Evolutionary conservation across 2,113 vertebrate species (phyloP), one percentile per base, ranked within the genome.

Genomic region (Oncorhynchus masou): DNA sequence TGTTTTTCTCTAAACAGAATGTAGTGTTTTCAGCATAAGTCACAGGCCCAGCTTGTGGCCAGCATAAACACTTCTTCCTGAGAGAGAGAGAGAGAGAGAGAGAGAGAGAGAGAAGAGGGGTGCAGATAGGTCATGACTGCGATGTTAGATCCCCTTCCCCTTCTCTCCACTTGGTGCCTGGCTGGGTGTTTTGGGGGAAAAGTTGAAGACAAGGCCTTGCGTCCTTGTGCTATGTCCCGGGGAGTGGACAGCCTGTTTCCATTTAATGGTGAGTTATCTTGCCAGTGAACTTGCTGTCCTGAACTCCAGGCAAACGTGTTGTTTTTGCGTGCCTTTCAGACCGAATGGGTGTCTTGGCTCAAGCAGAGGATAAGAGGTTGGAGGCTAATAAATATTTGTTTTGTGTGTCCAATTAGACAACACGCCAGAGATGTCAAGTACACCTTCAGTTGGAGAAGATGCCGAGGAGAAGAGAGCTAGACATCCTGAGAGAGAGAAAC

Each of bases 1-100:
- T 68, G 78, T 84, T 82, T 81, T 81, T 86, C 77, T 85, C 65
- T 71, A 79, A 88, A 81, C 68, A 75, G 74, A 76, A 82, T 76
- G 74, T 66, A 29, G 74, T 79, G 75, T 85, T 86, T 88, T 87
- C 69, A 76, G 74, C 70, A 80, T 68, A 73, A 59, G 80, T 60
- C 64, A 22, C 76, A 76, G 75, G 69, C 74, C n/a, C 74, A 80
- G 81, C 79, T 65, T n/a, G 71, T 70, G 71, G 81, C 79, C 79
- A 82, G 75, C 64, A 78, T 82, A 83, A 84, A 88, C 83, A 87
- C 24, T n/a, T 34, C n/a, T 62, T 22, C 59, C 49, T 29, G 12
- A 6, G 15, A 68, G 24, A 49, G 79, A 72, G 34, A 39, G 48
- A n/a, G 1, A n/a, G 45, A 51, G 73, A 51, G 2, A n/a, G 24